Conservation (phyloP, 92 coral and sea anemone species). For the Zoanthus solanderi region DNA sequence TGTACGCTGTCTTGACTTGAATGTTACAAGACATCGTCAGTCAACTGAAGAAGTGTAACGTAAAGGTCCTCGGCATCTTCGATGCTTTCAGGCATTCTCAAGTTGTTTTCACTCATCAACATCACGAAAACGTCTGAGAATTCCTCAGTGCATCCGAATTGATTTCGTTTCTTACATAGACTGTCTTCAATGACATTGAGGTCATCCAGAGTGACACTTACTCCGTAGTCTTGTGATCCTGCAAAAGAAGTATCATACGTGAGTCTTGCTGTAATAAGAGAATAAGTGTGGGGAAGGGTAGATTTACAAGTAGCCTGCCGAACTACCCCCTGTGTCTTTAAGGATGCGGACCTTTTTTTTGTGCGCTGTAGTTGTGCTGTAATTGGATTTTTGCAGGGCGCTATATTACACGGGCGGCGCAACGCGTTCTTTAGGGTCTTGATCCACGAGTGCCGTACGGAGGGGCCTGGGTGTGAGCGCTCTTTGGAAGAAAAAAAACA, state of each 20-base stretch:
- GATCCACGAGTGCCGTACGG: conserved; percentile 21
- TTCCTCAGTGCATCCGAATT: conserved; percentile 33
- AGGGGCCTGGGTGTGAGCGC: conserved; percentile 15
- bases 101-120: conserved; percentile 20
- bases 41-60: conserved; percentile 26
- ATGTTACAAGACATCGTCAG: conserved; percentile 22
- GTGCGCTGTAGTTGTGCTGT: background rate
- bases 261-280: conserved; percentile 5
- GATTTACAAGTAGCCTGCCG: background rate
- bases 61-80: conserved; percentile 31
- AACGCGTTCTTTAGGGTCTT: background rate
- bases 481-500: conserved; percentile 11
- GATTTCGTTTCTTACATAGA: conserved; percentile 35
- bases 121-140: conserved; percentile 22
- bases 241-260: conserved; percentile 4
- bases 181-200: conserved; percentile 20
- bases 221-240: conserved; percentile 32
- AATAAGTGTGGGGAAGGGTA: background rate
- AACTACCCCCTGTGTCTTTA: background rate
- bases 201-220: conserved; percentile 26
- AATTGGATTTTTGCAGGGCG: background rate
- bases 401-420: background rate
- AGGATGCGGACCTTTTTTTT: background rate
- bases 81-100: conserved; percentile 25
- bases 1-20: conserved; percentile 1